Percentiles rank a stretch among this genome's conserved stretches.
phyloP scores from a whole-genome alignment of 2,888 invertebrate genomes.

The Stomorhina lunata region DNA sequence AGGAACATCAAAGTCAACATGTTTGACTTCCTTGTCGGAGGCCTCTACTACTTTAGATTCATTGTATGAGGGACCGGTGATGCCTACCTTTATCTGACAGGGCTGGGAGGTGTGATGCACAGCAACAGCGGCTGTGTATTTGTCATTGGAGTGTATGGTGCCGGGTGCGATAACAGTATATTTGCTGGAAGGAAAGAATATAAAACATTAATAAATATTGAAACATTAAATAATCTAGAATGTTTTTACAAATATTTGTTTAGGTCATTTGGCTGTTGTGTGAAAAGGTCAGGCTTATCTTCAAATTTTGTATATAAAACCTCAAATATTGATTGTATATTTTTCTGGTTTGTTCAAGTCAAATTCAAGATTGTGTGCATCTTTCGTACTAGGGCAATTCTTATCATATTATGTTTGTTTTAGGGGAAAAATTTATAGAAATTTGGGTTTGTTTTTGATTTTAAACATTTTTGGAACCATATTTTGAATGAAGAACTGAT shows the following conservation, averaged over 20 bases:
- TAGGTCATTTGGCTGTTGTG: too few relatives aligned
- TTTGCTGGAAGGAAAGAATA: slow-evolving; percentile 64
- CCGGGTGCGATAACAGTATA: slow-evolving; percentile 91
- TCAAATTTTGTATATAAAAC: too few relatives aligned
- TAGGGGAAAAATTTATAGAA: too few relatives aligned
- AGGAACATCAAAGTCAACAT: slow-evolving; percentile 72
- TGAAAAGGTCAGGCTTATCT: slow-evolving; percentile 7
- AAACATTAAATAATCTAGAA: not conserved
- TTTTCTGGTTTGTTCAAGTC: too few relatives aligned
- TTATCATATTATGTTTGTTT: too few relatives aligned
- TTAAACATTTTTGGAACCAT: too few relatives aligned
- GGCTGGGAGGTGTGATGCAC: slow-evolving; percentile 78
- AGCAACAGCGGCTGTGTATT: slow-evolving; percentile 89
- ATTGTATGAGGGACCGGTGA: slow-evolving; percentile 73
- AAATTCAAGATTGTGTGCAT: too few relatives aligned
- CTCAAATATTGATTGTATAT: too few relatives aligned
- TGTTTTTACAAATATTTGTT: not conserved
- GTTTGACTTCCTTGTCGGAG: slow-evolving; percentile 69
- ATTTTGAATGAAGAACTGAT: too few relatives aligned
- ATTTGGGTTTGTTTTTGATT: too few relatives aligned
- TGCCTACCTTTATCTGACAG: slow-evolving; percentile 72
- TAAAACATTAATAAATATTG: not conserved
- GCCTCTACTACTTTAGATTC: slow-evolving; percentile 71
- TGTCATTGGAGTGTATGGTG: slow-evolving; percentile 88
- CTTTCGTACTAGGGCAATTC: too few relatives aligned